These are phyloP conservation scores for Synergus gifuensis DNA, from an alignment of 2,888 invertebrate species.

Conservation along the genomic window DNA sequence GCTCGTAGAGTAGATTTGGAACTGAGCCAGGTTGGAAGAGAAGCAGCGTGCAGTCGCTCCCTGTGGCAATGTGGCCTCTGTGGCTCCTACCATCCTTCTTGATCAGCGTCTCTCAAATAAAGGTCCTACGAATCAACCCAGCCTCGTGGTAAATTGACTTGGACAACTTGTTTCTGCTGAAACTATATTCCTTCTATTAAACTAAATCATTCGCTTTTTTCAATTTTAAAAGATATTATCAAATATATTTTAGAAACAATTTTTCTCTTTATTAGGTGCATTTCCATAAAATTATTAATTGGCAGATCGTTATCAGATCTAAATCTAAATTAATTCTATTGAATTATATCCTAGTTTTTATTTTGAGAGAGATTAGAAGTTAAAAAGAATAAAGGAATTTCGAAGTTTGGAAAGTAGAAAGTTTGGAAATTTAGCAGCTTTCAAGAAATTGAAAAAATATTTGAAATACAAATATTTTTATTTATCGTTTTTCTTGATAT, in stretches of 20 bases:
- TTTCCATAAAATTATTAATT: too few relatives aligned
- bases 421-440: too few relatives aligned
- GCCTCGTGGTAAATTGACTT: slow-evolving; percentile 22
- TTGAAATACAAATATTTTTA: too few relatives aligned
- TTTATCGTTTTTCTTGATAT: too few relatives aligned
- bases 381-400: too few relatives aligned
- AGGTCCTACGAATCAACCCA: slow-evolving; percentile 33
- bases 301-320: too few relatives aligned
- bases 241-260: background rate
- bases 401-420: too few relatives aligned
- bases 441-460: too few relatives aligned
- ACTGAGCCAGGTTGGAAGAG: slow-evolving; percentile 62
- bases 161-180: slow-evolving; percentile 15
- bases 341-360: too few relatives aligned
- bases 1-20: slow-evolving; percentile 73
- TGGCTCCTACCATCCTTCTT: slow-evolving; percentile 49
- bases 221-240: background rate
- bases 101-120: slow-evolving; percentile 41
- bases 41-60: slow-evolving; percentile 56
- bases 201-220: background rate
- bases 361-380: too few relatives aligned
- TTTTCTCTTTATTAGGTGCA: background rate
- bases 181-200: background rate
- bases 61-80: slow-evolving; percentile 58
- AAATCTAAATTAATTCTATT: too few relatives aligned